Conservation (phyloP, 2,797 vertebrate genomes). For the Notolepis coatsorum region DNA sequence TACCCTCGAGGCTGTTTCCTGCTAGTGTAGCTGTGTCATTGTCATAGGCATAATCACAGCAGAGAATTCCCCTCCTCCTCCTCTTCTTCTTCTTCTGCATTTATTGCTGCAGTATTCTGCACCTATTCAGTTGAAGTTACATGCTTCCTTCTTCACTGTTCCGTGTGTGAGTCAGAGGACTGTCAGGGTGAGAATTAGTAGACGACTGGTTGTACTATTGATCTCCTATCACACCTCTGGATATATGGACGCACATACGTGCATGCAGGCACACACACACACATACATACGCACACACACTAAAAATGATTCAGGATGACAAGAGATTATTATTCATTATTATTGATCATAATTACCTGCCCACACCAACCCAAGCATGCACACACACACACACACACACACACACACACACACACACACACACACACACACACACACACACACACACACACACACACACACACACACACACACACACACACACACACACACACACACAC, state of each 20-base stretch:
- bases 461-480: slow-evolving; percentile 1
- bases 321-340: slow-evolving; percentile 62
- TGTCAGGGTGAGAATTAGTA: slow-evolving; percentile 17
- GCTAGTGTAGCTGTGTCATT: no score
- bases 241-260: slow-evolving; percentile 32
- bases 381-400: slow-evolving; percentile 1
- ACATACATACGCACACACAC: background rate
- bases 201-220: slow-evolving; percentile 49
- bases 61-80: background rate
- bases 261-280: background rate
- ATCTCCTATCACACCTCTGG: slow-evolving; percentile 58
- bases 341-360: slow-evolving; percentile 61
- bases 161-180: slow-evolving; percentile 41
- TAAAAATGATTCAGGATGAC: slow-evolving; percentile 59
- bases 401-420: background rate
- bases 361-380: slow-evolving; percentile 27
- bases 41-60: background rate
- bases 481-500: background rate
- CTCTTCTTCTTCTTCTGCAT: no score
- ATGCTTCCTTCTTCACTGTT: slow-evolving; percentile 20
- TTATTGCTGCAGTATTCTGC: background rate
- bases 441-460: background rate
- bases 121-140: slow-evolving; percentile 32
- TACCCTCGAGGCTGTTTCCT: background rate
- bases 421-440: background rate